Base-by-base conservation (phyloP, 2,113 vertebrate genomes). In the Vulpes ferrilata region DNA sequence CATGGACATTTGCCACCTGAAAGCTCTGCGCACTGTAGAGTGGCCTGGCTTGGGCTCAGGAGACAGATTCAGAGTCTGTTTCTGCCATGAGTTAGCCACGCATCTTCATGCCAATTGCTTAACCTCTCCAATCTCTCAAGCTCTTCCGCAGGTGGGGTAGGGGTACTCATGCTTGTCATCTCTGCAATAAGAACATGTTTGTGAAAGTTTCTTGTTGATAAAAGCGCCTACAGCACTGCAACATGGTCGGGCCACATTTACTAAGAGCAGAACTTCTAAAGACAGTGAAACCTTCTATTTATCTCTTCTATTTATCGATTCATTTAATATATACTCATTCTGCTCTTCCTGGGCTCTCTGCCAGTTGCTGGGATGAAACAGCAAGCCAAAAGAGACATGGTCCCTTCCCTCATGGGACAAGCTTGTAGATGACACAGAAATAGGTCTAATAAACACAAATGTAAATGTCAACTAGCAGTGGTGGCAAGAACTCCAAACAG, bases 181-280 rank as follows among this genome's bases (percentile, higher is more conserved):
- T 88, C 73, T 89, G 65, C 15, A 88, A 35, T 32, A 73, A 88
- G 23, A 22, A 4, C 87, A 64, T 12, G 6, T 23, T 76, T 57
- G 15, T 57, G 17, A n/a, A 88, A 95, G 64, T 11, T 55, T n/a
- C 62, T 53, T n/a, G 48, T 76, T 48, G 7, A 88, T 62, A 81
- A 96, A 88, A 23, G 67, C 0, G 27, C 11, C 59, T 59, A 22
- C 3, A 55, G 20, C 35, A 16, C 17, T 43, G 35, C 2, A 17
- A 51, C 32, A 48, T 25, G 23, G 67, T 5, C 8, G 23, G 83
- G 17, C 35, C 11, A 60, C 10, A n/a, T 32, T 73, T 27, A 48
- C 7, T 27, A 95, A 69, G 59, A 89, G 20, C 2, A 71, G 73
- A 87, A 32, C 60, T 95, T 93, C 92, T 73, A 60, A 90, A 81